Conservation (phyloP, 2,797 vertebrate genomes). For the Rhadinocentrus ornatus region DNA sequence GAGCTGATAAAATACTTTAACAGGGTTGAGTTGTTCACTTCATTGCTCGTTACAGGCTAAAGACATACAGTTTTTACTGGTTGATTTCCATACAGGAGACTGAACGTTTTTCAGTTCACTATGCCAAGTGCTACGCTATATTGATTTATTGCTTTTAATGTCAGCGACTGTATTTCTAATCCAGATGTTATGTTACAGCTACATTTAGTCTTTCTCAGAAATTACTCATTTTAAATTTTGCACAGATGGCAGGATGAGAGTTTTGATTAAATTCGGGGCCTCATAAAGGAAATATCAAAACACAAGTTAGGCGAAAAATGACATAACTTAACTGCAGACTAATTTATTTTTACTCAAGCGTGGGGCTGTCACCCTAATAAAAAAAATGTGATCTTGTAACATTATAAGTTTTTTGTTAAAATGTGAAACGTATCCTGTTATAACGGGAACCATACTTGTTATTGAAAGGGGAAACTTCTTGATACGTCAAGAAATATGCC, state of each 20-base stretch:
- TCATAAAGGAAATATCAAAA: conserved; percentile 19
- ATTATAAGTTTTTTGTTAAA: too few relatives aligned
- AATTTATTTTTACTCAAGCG: too few relatives aligned
- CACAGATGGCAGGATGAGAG: neutral
- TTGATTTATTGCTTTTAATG: conserved; percentile 36
- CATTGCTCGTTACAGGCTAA: conserved; percentile 34
- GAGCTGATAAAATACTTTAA: conserved; percentile 25
- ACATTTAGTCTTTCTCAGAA: conserved; percentile 29
- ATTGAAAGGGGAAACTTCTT: too few relatives aligned
- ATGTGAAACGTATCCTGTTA: too few relatives aligned
- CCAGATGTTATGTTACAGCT: conserved; percentile 4
- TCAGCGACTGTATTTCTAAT: conserved; percentile 24
- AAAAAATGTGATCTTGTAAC: too few relatives aligned
- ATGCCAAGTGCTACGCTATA: conserved; percentile 17
- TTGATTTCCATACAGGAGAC: conserved; percentile 46
- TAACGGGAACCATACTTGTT: too few relatives aligned
- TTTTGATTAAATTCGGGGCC: conserved; percentile 4
- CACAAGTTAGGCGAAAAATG: conserved; percentile 19
- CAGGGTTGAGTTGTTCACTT: conserved; percentile 25
- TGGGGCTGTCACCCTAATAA: too few relatives aligned
- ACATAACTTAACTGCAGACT: conserved; percentile 14
- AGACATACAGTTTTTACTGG: conserved; percentile 16
- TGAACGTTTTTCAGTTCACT: neutral
- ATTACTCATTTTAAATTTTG: conserved; percentile 39
- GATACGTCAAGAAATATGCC: too few relatives aligned